phyloP scores from a whole-genome alignment of 1,140 invertebrate species.

The Atta colombica region DNA sequence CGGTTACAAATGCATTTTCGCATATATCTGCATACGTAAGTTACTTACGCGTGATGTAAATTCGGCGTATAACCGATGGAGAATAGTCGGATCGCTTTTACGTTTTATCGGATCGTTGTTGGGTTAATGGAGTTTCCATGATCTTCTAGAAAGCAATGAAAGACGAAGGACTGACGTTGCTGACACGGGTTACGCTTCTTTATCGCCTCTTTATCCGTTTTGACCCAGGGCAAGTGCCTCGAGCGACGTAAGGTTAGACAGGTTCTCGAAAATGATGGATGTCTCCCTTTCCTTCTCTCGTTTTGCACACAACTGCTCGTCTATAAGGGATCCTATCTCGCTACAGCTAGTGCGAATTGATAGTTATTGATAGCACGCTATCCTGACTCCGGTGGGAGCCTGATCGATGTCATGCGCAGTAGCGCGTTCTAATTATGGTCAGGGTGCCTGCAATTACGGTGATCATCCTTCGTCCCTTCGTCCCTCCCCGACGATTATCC shows the following conservation, averaged over 20 bases:
- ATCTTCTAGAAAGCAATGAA: slow-evolving; percentile 69
- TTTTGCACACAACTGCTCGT: slow-evolving; percentile 67
- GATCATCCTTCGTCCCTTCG: slow-evolving; percentile 75
- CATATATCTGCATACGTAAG: slow-evolving; percentile 40
- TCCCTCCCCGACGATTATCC: slow-evolving; percentile 69
- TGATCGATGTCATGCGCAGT: slow-evolving; percentile 82
- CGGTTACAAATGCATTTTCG: slow-evolving; percentile 25
- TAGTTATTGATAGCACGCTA: slow-evolving; percentile 82
- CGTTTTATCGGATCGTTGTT: slow-evolving; percentile 38
- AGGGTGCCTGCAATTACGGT: slow-evolving; percentile 79
- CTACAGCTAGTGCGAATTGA: slow-evolving; percentile 73
- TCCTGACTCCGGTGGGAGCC: slow-evolving; percentile 77
- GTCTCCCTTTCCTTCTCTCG: slow-evolving; percentile 71
- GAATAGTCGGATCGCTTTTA: slow-evolving; percentile 54
- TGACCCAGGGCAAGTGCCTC: slow-evolving; percentile 73
- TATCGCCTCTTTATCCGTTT: slow-evolving; percentile 73
- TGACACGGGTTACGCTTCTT: slow-evolving; percentile 74
- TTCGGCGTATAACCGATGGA: slow-evolving; percentile 39
- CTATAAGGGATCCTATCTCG: slow-evolving; percentile 55
- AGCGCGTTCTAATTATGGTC: slow-evolving; percentile 82
- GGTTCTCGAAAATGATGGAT: slow-evolving; percentile 78
- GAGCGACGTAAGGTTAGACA: slow-evolving; percentile 73
- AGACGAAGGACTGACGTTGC: slow-evolving; percentile 71
- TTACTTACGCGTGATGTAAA: slow-evolving; percentile 47
- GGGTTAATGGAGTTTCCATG: slow-evolving; percentile 73